Evolutionary conservation across 2,888 invertebrate genomes (phyloP).

Genomic region (Agrypnus murinus): DNA sequence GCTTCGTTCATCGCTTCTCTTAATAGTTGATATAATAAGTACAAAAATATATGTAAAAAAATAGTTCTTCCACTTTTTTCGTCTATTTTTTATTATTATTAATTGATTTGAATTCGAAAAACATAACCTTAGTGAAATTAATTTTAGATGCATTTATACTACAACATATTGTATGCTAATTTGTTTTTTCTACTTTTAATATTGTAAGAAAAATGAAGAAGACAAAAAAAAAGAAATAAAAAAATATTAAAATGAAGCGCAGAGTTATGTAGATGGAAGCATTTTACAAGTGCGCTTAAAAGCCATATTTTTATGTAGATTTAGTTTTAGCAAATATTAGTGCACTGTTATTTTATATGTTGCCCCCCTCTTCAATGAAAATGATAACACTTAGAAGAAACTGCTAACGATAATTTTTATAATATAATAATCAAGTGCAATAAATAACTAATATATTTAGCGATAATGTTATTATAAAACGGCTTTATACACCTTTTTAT

Average conservation of each 20-base stretch:
- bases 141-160: conserved; percentile 20
- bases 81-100: conserved; percentile 16
- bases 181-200: not conserved
- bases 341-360: no score
- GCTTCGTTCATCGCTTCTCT: not conserved
- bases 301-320: no score
- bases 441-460: conserved; percentile 3
- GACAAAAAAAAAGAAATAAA: no score
- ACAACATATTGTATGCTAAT: conserved; percentile 12
- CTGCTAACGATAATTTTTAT: conserved; percentile 8
- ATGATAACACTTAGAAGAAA: not conserved
- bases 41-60: no score
- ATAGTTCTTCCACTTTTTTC: conserved; percentile 41
- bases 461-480: not conserved
- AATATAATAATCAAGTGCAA: conserved; percentile 35
- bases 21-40: conserved; percentile 27
- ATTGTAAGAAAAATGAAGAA: not conserved
- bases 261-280: no score
- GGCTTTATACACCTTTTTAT: no score
- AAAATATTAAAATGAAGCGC: no score
- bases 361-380: no score
- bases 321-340: no score
- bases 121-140: conserved; percentile 4
- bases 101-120: no score
- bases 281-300: no score